Conservation (phyloP, 2,888 invertebrate species). For the Hipparchia sbordonii region DNA sequence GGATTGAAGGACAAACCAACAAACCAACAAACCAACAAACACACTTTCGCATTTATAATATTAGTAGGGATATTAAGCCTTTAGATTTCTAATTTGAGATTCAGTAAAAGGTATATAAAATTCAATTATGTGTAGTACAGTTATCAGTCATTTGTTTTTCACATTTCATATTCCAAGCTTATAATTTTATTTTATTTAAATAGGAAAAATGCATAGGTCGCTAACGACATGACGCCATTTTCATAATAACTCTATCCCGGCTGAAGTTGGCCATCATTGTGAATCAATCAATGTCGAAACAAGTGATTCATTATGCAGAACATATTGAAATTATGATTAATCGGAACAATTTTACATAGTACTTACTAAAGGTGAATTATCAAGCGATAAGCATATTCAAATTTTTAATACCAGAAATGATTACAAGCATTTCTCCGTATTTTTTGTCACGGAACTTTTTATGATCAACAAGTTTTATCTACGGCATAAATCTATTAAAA, state of each 20-base stretch:
- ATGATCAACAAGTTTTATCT: too few relatives aligned
- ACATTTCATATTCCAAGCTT: too few relatives aligned
- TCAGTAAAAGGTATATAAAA: too few relatives aligned
- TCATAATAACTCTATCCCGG: constrained; percentile 8
- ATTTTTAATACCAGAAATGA: background rate
- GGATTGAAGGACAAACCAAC: too few relatives aligned
- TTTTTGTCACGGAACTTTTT: background rate
- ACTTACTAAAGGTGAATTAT: background rate
- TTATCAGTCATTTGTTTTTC: too few relatives aligned
- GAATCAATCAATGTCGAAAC: constrained; percentile 33
- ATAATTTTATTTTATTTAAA: background rate
- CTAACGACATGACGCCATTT: constrained; percentile 3
- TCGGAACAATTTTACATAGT: background rate
- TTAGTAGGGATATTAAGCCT: too few relatives aligned
- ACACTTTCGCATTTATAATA: too few relatives aligned
- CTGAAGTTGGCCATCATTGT: constrained; percentile 8
- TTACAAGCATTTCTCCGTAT: background rate
- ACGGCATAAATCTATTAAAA: too few relatives aligned
- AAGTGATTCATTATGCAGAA: constrained; percentile 30
- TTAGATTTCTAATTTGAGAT: too few relatives aligned
- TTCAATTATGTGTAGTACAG: too few relatives aligned
- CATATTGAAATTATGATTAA: constrained; percentile 24
- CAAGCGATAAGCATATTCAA: background rate
- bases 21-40: too few relatives aligned
- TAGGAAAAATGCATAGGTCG: background rate